Percentiles rank a stretch among this genome's conserved stretches.
Evolutionary conservation across 37 sponge, comb jelly and placozoan species (phyloP).

Genomic region (Cliona cf. orientalis): DNA sequence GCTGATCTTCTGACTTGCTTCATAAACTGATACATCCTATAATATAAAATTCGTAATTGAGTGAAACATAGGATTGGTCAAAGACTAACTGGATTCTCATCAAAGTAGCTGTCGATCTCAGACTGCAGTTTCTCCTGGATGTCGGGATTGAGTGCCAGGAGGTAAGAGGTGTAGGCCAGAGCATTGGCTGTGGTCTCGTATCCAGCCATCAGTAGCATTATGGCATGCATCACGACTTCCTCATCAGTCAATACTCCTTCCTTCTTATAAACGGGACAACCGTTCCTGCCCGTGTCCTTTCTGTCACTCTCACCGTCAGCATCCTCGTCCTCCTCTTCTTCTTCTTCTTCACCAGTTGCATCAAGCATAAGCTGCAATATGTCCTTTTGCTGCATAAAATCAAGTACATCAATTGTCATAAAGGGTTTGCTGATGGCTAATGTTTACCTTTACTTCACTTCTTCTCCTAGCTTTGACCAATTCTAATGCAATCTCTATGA

Average conservation of each 20-base stretch:
- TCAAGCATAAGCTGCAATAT: conserved; percentile 61
- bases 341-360: conserved; percentile 23
- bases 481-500: no score
- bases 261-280: conserved; percentile 24
- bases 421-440: no score
- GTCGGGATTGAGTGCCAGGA: conserved; percentile 56
- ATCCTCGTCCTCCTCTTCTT: not conserved
- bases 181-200: conserved; percentile 74
- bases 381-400: conserved; percentile 62
- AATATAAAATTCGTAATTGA: not conserved
- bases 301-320: not conserved
- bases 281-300: not conserved
- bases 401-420: no score
- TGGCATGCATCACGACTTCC: conserved; percentile 43
- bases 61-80: not conserved
- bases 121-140: conserved; percentile 47
- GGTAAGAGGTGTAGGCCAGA: conserved; percentile 54
- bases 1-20: conserved; percentile 62
- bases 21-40: conserved; percentile 62
- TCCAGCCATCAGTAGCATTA: conserved; percentile 67
- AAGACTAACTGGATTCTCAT: conserved; percentile 36
- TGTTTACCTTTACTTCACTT: no score
- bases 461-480: no score
- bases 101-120: conserved; percentile 55
- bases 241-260: conserved; percentile 51